These are phyloP conservation scores for Cavia porcellus DNA, from an alignment of 2,113 vertebrate genomes.

Conservation along the genomic window DNA sequence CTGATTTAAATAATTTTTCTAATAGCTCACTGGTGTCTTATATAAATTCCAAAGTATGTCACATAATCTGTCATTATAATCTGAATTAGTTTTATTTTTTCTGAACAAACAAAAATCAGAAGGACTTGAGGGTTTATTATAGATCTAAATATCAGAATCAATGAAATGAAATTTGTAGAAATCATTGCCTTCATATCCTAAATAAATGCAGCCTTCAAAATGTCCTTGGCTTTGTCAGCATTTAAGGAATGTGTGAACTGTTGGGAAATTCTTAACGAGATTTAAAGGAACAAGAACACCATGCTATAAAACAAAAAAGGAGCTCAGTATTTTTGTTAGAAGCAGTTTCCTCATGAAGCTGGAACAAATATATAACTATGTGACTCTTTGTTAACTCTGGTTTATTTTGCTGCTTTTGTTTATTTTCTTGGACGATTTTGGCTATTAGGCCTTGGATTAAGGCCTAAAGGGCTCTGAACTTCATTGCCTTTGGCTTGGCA, in stretches of 20 bases:
- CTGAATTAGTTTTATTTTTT: background rate
- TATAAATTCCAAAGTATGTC: conserved; percentile 5
- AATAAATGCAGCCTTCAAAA: conserved; percentile 51
- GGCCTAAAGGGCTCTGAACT: background rate
- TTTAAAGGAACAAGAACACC: conserved; percentile 17
- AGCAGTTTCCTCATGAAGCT: conserved; percentile 54
- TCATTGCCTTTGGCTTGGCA: conserved; percentile 14
- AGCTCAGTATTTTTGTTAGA: conserved; percentile 56
- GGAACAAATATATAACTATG: conserved; percentile 30
- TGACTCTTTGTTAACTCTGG: conserved; percentile 38
- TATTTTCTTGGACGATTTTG: conserved; percentile 57
- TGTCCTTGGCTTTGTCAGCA: conserved; percentile 46
- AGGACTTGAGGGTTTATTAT: conserved; percentile 42
- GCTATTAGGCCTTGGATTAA: background rate
- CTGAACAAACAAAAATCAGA: conserved; percentile 50
- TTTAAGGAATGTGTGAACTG: conserved; percentile 17
- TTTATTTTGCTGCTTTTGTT: conserved; percentile 61
- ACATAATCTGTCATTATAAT: conserved; percentile 36
- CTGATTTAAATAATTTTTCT: conserved; percentile 27
- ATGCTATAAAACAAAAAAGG: conserved; percentile 18
- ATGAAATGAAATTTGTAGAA: conserved; percentile 46
- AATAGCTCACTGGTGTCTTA: conserved; percentile 57
- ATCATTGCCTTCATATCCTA: background rate
- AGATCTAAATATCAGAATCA: conserved; percentile 25
- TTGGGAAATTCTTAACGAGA: conserved; percentile 41